Base-by-base conservation (phyloP, 2,797 vertebrate genomes). In the Zenarchopterus dispar region DNA sequence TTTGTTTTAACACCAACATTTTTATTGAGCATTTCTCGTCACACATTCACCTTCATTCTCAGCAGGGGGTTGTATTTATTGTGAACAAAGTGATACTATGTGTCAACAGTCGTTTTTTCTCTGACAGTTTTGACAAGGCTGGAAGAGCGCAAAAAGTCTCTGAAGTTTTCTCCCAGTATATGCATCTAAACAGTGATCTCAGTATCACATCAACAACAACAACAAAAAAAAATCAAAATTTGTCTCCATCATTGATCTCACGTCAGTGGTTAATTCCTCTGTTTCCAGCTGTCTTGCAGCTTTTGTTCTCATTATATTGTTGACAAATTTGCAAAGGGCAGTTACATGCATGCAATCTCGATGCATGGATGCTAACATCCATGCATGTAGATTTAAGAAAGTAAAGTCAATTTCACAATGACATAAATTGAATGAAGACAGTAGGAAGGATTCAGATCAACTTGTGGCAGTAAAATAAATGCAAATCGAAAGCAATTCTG, bases 401-500 rank as follows among this genome's bases (percentile, higher is more conserved):
- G 62, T 42, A 1, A 81, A 82, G 83, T 78, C 60, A 43, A 70
- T 85, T 82, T 77, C 72, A 77, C 68, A 65, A 48, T 5, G 42
- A 71, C 70, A 28, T n/a, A 9, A 48, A 41, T 68, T 13, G 75
- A 74, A 73, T 62, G 6, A 18, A 39, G 26, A 26, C 41, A 18
- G 39, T 8, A 41, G 48, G 50, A 62, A 56, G 41, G 39, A 73
- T 64, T 67, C 56, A 62, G 17, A 66, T 73, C 42, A 67, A 52
- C 56, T 52, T 42, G 64, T 31, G 13, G 24, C 58, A 46, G 28
- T 54, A 44, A 67, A 61, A 78, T 64, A 54, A 69, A 72, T 8
- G 62, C 21, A 36, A 26, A 73, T 8, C 26, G 61, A 65, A 24
- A 59, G 45, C 42, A 39, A 74, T 36, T 61, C 17, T 41, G 2